Evolutionary conservation across 2,888 invertebrate genomes (phyloP), one percentile per base, ranked within the genome.

Genomic region (Torymus texanus): DNA sequence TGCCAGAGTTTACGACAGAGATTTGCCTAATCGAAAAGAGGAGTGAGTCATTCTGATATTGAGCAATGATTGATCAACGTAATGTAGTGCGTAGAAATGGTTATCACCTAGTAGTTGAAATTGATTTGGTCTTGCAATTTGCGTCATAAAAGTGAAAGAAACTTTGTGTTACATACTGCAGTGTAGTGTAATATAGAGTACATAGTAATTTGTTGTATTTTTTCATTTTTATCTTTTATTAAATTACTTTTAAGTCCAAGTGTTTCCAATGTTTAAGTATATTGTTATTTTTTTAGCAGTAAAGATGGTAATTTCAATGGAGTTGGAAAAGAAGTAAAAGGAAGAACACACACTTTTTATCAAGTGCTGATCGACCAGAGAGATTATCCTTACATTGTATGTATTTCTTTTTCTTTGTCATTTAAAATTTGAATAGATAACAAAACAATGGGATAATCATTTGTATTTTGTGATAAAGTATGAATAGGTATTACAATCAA

Each of bases 301-400:
- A 85, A 86, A 72, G 87, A 88, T 80, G 87, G 84, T 5, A 88
- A 87, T 82, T 89, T 88, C 71, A 89, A 89, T 81, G 87, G 88
- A 83, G 95, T 94, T 16, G 94, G 95, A 51, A 96, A 96, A 88
- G 97, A 97, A 91, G 96, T 97, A 12, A 96, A 97, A 90, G 97
- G 97, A 66, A 93, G 95, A 88, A 96, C 97, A 10, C 97, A 98
- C 87, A 96, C 97, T 58, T 99, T 98, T 90, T 99, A 99, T 91
- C 98, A 99, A 92, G 98, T 98, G 61, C 92, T 99, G 61, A 98
- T 99, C 84, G 99, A 99, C 91, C 96, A 97, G 81, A 93, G 98
- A 88, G 99, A 99, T 92, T 98, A 97, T 88, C 97, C 98, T 10
- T 97, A 95, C 90, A 98, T 99, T 92, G 97, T 97, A 92, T 94